Conservation (phyloP, 2,797 vertebrate species). For the Lutjanus argentimaculatus region DNA sequence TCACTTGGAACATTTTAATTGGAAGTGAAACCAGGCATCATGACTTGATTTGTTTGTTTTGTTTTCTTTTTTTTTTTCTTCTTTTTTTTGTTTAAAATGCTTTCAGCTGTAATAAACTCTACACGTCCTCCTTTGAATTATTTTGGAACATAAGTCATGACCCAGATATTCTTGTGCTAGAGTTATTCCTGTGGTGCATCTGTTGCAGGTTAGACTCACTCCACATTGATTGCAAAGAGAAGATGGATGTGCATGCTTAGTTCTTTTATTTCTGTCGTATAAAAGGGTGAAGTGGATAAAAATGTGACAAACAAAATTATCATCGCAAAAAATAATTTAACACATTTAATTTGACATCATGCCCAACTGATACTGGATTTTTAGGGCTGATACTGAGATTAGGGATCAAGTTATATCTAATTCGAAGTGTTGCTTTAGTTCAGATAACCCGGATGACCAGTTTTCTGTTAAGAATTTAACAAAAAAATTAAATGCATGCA, state of each 20-base stretch:
- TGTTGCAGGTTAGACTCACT: constrained; percentile 31
- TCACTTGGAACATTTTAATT: constrained; percentile 49
- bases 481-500: too few relatives aligned
- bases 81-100: constrained; percentile 16
- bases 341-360: neutral
- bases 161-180: constrained; percentile 43
- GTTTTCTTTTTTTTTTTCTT: neutral
- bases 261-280: constrained; percentile 10
- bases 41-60: constrained; percentile 28
- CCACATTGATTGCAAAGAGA: constrained; percentile 16
- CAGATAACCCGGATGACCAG: too few relatives aligned
- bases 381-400: too few relatives aligned
- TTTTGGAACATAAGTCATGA: constrained; percentile 51
- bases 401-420: too few relatives aligned
- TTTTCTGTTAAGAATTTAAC: too few relatives aligned
- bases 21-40: constrained; percentile 30
- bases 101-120: constrained; percentile 37
- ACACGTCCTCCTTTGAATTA: constrained; percentile 40
- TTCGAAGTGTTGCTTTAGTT: too few relatives aligned
- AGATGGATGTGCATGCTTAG: neutral
- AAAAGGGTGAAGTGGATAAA: neutral
- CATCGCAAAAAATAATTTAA: neutral
- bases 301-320: neutral
- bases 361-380: too few relatives aligned
- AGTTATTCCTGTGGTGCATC: constrained; percentile 45